phyloP scores from a whole-genome alignment of 2,797 vertebrate genomes.

The Syngnathus acus region DNA sequence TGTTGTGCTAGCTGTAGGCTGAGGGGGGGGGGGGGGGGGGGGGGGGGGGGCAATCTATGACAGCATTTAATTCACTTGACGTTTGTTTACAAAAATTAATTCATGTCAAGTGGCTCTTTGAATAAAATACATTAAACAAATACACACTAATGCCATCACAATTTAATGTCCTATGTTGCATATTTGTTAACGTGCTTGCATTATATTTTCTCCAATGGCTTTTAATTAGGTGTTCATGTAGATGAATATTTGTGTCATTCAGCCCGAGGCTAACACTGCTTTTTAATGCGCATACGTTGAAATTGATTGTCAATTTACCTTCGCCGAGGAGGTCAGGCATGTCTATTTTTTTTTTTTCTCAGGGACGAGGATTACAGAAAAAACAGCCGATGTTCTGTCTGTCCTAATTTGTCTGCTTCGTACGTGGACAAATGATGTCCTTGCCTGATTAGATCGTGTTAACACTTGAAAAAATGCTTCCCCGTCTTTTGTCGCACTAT shows the following conservation, averaged over 20 bases:
- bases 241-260: background rate
- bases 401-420: background rate
- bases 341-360: background rate
- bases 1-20: background rate
- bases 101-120: slow-evolving; percentile 1
- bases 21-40: background rate
- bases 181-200: background rate
- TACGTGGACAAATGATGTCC: too few species aligned
- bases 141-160: background rate
- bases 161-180: background rate
- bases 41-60: background rate
- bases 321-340: background rate
- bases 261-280: background rate
- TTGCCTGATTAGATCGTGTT: too few species aligned
- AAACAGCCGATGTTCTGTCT: background rate
- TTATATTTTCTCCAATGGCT: background rate
- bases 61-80: background rate
- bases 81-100: background rate
- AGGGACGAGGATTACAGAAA: background rate
- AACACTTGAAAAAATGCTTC: too few species aligned
- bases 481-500: too few species aligned
- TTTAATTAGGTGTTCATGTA: background rate
- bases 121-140: background rate
- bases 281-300: background rate
- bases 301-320: background rate